Evolutionary conservation across 1,140 invertebrate species (phyloP).

Genomic region (Melanaphis sacchari): DNA sequence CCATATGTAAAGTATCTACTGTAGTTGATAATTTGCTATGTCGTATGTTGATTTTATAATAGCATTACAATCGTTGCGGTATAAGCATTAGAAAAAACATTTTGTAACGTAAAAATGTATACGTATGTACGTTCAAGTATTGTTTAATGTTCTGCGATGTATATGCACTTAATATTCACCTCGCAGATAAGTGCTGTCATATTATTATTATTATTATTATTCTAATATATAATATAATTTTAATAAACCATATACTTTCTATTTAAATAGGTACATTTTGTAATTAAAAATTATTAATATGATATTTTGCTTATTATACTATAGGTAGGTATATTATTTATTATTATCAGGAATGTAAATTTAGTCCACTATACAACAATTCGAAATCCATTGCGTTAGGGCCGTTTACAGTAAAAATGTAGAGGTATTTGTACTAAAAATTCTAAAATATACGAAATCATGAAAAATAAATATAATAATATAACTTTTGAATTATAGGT

Average conservation of each 20-base stretch:
- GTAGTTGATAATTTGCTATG: background rate
- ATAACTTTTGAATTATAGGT: background rate
- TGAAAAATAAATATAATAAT: background rate
- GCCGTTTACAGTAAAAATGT: background rate
- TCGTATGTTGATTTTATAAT: background rate
- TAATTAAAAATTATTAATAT: background rate
- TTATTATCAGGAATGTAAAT: background rate
- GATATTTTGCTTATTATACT: background rate
- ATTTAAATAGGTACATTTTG: background rate
- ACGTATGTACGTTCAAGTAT: background rate
- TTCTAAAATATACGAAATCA: background rate
- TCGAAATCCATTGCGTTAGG: background rate
- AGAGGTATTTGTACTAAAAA: background rate
- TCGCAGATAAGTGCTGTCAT: background rate
- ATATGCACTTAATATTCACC: background rate
- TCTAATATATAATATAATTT: too few relatives aligned
- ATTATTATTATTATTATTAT: background rate
- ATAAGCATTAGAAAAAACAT: background rate
- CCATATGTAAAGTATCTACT: too few relatives aligned
- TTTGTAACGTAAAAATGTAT: conserved; percentile 35
- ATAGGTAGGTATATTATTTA: too few relatives aligned
- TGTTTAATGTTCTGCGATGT: background rate
- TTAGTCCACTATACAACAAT: background rate
- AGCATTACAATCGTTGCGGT: background rate
- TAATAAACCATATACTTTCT: background rate